A percentile compares a stretch with the other conserved stretches of the same genome.
Evolutionary conservation across 2,113 vertebrate genomes (phyloP).

Genomic region (Hippocampus guttulatus): DNA sequence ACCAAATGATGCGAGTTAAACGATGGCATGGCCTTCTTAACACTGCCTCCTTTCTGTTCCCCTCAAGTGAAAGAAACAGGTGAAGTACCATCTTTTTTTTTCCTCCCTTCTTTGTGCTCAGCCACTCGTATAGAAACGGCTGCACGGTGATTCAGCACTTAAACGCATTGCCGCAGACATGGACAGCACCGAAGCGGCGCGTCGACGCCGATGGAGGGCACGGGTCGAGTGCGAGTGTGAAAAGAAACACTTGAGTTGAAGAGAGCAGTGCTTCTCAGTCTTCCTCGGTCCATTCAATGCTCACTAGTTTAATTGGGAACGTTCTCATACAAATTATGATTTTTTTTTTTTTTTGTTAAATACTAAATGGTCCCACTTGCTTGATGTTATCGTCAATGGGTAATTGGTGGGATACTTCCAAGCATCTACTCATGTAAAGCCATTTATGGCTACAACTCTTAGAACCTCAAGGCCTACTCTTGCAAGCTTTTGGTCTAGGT

Average conservation of each 20-base stretch:
- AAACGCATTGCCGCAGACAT: neutral
- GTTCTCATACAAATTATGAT: neutral
- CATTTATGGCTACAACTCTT: neutral
- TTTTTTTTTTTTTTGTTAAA: neutral
- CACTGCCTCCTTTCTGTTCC: neutral
- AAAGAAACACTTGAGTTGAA: neutral
- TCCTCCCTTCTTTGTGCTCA: neutral
- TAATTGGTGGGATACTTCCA: neutral
- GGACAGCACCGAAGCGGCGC: neutral
- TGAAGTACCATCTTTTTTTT: neutral
- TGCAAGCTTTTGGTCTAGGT: no score
- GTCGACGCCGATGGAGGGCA: neutral
- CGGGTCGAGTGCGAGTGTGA: neutral
- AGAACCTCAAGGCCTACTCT: neutral
- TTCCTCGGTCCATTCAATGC: neutral
- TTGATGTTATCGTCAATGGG: neutral
- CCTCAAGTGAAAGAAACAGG: slow-evolving; percentile 3
- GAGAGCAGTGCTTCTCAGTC: neutral
- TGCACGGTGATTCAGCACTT: neutral
- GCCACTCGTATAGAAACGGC: neutral
- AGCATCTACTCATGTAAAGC: neutral
- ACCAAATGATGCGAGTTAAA: neutral
- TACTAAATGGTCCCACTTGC: neutral
- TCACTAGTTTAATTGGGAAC: neutral
- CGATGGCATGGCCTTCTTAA: neutral